Conservation (phyloP, 2,888 invertebrate genomes). For the Pycnomerus fuliginosus region DNA sequence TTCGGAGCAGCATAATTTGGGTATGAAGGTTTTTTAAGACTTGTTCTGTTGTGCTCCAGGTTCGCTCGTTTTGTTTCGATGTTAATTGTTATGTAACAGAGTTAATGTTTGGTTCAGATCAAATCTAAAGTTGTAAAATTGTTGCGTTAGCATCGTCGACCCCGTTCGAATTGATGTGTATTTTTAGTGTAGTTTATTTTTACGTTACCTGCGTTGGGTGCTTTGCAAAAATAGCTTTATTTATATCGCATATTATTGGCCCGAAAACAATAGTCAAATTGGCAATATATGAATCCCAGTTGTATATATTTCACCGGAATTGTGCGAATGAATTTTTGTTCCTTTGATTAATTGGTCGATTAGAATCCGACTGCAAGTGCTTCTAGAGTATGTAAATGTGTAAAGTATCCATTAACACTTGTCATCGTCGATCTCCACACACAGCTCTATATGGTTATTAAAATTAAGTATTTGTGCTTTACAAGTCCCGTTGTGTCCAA, state of each 20-base stretch:
- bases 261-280: too few relatives aligned
- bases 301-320: too few relatives aligned
- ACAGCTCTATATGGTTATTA: constrained; percentile 28
- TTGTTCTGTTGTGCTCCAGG: too few relatives aligned
- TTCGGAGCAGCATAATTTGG: too few relatives aligned
- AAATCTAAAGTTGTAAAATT: neutral
- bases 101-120: too few relatives aligned
- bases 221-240: constrained; percentile 22
- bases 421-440: constrained; percentile 16
- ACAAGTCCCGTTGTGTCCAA: constrained; percentile 32
- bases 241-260: constrained; percentile 4
- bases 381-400: constrained; percentile 29
- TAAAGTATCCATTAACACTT: constrained; percentile 20
- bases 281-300: too few relatives aligned
- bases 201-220: constrained; percentile 23
- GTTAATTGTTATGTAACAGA: too few relatives aligned
- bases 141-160: constrained; percentile 9
- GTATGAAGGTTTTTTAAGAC: too few relatives aligned
- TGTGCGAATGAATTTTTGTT: too few relatives aligned
- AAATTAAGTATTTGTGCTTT: constrained; percentile 34
- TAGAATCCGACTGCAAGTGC: constrained; percentile 29
- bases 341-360: too few relatives aligned
- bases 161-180: constrained; percentile 15
- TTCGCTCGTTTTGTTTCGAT: too few relatives aligned
- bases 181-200: constrained; percentile 23